Evolutionary conservation across 2,888 invertebrate species (phyloP).

Genomic region (Troglohyphantes excavatus): DNA sequence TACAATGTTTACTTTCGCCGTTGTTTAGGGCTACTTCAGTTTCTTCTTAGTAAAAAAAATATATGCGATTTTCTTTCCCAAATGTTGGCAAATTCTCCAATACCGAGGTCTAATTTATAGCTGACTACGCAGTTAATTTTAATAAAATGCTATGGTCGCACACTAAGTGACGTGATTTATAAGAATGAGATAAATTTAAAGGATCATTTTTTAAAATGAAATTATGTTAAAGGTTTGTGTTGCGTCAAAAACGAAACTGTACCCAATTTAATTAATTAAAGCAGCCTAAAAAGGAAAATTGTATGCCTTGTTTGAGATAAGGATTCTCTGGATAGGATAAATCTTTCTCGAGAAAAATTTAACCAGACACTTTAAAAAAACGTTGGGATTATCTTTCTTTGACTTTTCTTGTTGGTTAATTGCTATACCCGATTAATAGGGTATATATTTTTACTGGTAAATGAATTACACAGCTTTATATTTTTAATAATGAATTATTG

Average conservation of each 20-base stretch:
- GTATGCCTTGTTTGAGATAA: not conserved
- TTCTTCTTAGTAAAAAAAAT: too few species aligned
- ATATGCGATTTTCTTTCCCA: not conserved
- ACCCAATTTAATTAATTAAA: not conserved
- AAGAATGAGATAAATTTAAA: slow-evolving; percentile 1
- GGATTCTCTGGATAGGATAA: not conserved
- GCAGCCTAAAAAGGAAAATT: not conserved
- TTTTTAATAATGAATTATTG: too few species aligned
- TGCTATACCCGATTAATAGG: not conserved
- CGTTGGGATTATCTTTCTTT: not conserved
- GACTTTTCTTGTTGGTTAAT: not conserved
- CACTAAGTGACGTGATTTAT: not conserved
- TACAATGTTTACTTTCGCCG: too few species aligned
- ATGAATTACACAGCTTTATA: too few species aligned
- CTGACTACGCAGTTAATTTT: not conserved
- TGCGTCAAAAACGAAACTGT: not conserved
- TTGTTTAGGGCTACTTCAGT: too few species aligned
- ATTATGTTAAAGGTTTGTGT: not conserved
- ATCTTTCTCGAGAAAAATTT: not conserved
- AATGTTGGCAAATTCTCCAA: not conserved
- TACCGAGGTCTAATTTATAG: slow-evolving; percentile 5
- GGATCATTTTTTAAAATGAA: not conserved
- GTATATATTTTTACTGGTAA: not conserved
- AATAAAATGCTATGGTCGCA: slow-evolving; percentile 10
- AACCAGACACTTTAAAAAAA: not conserved